phyloP scores from a whole-genome alignment of 2,888 invertebrate species.

The Limnephilus rhombicus region DNA sequence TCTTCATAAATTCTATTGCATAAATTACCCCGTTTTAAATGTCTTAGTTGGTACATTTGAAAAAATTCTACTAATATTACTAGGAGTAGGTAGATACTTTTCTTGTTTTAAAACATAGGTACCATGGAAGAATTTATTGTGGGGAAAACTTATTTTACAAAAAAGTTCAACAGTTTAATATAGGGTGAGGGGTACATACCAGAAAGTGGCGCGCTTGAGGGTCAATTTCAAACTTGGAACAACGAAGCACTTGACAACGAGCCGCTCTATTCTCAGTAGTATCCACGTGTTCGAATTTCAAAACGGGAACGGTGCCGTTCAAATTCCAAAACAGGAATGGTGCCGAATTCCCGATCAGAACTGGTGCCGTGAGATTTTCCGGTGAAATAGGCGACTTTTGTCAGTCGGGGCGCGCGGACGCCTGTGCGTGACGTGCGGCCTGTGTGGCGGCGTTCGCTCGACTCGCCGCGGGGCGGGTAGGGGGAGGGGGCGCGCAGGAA shows the following conservation, averaged over 20 bases:
- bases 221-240: constrained; percentile 45
- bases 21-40: not conserved
- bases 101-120: not conserved
- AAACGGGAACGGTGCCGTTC: not conserved
- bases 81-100: not conserved
- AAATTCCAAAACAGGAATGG: too few species aligned
- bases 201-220: constrained; percentile 23
- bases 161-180: not conserved
- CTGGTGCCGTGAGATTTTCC: not conserved
- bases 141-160: not conserved
- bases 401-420: constrained; percentile 59
- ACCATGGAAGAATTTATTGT: not conserved
- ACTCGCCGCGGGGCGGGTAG: constrained; percentile 42
- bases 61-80: not conserved
- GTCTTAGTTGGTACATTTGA: not conserved
- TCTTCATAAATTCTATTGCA: not conserved
- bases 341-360: constrained; percentile 1
- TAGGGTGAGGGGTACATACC: constrained; percentile 28
- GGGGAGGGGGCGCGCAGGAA: not conserved
- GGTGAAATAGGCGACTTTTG: not conserved
- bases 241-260: constrained; percentile 30
- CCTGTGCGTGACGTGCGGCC: constrained; percentile 58
- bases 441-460: constrained; percentile 61
- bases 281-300: not conserved
- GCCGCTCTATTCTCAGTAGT: not conserved